Evolutionary conservation across 2,888 invertebrate species (phyloP).

Genomic region (Amphipyra berbera): DNA sequence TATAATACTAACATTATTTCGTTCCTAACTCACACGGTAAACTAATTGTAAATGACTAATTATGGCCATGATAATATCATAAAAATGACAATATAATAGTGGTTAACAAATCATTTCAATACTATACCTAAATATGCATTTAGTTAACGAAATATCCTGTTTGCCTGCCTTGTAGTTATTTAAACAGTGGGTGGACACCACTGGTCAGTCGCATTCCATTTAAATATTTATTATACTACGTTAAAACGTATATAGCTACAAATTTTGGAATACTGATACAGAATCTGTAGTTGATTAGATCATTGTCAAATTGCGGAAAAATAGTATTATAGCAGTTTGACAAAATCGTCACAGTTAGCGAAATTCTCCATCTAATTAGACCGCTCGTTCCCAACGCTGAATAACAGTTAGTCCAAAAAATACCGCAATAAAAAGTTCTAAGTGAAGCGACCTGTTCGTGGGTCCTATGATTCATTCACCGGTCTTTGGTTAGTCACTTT

Average conservation of each 20-base stretch:
- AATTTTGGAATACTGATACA: not conserved
- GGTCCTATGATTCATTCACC: conserved; percentile 81
- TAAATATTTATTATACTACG: not conserved
- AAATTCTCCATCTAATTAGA: conserved; percentile 71
- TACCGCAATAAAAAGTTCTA: conserved; percentile 84
- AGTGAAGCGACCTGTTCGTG: conserved; percentile 76
- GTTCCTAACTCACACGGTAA: too few relatives aligned
- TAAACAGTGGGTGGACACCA: not conserved
- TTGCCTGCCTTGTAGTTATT: not conserved
- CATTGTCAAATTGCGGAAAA: conserved; percentile 3
- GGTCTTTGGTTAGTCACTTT: conserved; percentile 74
- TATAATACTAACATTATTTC: too few relatives aligned
- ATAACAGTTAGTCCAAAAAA: conserved; percentile 79
- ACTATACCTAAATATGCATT: not conserved
- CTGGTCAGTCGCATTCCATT: conserved; percentile 1
- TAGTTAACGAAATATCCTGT: not conserved
- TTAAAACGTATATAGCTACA: not conserved
- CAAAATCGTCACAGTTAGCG: conserved; percentile 16
- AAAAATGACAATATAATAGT: not conserved
- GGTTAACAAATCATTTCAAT: not conserved
- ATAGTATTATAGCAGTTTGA: conserved; percentile 12
- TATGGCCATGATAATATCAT: not conserved
- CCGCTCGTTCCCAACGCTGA: conserved; percentile 60
- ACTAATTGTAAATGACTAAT: not conserved
- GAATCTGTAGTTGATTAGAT: conserved; percentile 7